Conservation (phyloP, 2,888 invertebrate genomes). For the Trissolcus brochymenae region DNA sequence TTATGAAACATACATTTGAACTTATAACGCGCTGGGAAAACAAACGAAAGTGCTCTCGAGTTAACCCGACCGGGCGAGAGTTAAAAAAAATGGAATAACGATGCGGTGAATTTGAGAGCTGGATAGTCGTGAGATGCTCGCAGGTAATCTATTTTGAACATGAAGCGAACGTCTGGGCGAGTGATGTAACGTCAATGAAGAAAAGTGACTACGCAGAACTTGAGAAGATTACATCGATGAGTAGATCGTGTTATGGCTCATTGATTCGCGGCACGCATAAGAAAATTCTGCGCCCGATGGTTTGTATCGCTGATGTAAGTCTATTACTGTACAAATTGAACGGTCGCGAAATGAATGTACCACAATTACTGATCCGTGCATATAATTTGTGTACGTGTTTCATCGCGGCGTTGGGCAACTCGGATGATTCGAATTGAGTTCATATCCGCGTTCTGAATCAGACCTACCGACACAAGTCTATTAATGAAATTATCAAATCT, state of each 20-base stretch:
- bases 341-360: slow-evolving; percentile 38
- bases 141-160: slow-evolving; percentile 39
- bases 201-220: slow-evolving; percentile 44
- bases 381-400: slow-evolving; percentile 29
- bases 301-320: slow-evolving; percentile 43
- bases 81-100: slow-evolving; percentile 16
- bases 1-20: background rate
- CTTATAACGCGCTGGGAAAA: slow-evolving; percentile 4
- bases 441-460: background rate
- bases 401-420: slow-evolving; percentile 15
- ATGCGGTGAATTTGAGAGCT: slow-evolving; percentile 1
- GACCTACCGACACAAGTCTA: slow-evolving; percentile 10
- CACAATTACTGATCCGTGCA: slow-evolving; percentile 27
- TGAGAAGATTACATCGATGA: slow-evolving; percentile 33
- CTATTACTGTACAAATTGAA: slow-evolving; percentile 51
- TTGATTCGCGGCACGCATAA: slow-evolving; percentile 42
- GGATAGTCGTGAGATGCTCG: slow-evolving; percentile 18
- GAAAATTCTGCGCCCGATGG: slow-evolving; percentile 25
- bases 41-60: slow-evolving; percentile 9
- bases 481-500: slow-evolving; percentile 17
- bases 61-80: background rate
- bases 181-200: slow-evolving; percentile 40
- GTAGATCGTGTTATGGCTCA: slow-evolving; percentile 50
- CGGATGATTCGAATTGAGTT: too few relatives aligned
- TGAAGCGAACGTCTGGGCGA: background rate